Evolutionary conservation across 2,888 invertebrate species (phyloP).

Genomic region (Pandemis cinnamomeana): DNA sequence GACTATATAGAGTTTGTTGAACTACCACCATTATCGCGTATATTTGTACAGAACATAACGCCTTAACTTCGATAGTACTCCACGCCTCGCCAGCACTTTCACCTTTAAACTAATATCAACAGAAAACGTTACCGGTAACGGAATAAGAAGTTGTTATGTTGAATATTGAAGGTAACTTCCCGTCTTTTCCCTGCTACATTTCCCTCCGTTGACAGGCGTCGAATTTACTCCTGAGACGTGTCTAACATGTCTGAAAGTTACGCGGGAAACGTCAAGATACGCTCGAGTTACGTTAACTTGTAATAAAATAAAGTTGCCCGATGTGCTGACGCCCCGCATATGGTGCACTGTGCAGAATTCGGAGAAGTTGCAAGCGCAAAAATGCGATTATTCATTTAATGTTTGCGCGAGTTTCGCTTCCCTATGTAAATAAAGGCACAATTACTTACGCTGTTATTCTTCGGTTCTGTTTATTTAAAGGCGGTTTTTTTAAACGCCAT

Average conservation of each 20-base stretch:
- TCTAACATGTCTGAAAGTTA: slow-evolving; percentile 66
- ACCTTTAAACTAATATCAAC: slow-evolving; percentile 2
- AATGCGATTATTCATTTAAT: slow-evolving; percentile 14
- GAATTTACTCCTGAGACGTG: slow-evolving; percentile 64
- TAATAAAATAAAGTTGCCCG: slow-evolving; percentile 67
- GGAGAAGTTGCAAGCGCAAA: slow-evolving; percentile 19
- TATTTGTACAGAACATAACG: not conserved
- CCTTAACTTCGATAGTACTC: not conserved
- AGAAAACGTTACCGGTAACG: slow-evolving; percentile 7
- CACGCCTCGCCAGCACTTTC: not conserved
- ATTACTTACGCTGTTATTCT: not conserved
- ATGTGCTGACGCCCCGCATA: slow-evolving; percentile 48
- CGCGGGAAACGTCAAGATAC: slow-evolving; percentile 60
- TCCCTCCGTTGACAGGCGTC: slow-evolving; percentile 58
- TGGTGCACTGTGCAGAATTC: slow-evolving; percentile 28
- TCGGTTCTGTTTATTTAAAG: not conserved
- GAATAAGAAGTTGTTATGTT: slow-evolving; percentile 12
- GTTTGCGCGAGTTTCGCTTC: not conserved
- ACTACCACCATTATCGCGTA: not conserved
- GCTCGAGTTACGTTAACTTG: slow-evolving; percentile 62
- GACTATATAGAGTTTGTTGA: too few relatives aligned
- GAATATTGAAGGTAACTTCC: slow-evolving; percentile 30
- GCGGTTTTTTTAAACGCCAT: not conserved
- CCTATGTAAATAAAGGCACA: not conserved
- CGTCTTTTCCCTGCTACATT: slow-evolving; percentile 35